Evolutionary conservation across 1,140 invertebrate genomes (phyloP).

Genomic region (Papilio glaucus): DNA sequence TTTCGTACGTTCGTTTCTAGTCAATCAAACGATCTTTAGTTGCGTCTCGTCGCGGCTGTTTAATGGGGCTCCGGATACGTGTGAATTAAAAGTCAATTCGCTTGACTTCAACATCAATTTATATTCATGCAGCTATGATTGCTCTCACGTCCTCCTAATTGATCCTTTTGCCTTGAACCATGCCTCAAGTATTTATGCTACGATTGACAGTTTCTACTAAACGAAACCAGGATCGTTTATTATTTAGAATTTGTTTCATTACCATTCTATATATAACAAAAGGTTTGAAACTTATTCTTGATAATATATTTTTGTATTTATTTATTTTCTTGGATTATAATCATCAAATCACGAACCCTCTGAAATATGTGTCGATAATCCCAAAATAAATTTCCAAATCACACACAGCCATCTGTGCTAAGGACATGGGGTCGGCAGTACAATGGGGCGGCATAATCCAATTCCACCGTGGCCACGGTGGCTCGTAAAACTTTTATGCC

Average conservation of each 20-base stretch:
- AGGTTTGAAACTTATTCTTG: too few relatives aligned
- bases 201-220: neutral
- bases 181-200: neutral
- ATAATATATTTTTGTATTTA: neutral
- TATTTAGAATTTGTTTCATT: too few relatives aligned
- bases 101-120: conserved; percentile 34
- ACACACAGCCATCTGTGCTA: conserved; percentile 34
- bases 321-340: neutral
- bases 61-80: conserved; percentile 7
- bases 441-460: conserved; percentile 34
- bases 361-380: conserved; percentile 2
- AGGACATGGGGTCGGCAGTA: conserved; percentile 15
- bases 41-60: conserved; percentile 2
- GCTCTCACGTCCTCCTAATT: conserved; percentile 29
- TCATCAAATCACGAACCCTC: conserved; percentile 1
- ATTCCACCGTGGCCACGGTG: conserved; percentile 7
- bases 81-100: conserved; percentile 32
- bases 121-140: conserved; percentile 30
- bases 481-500: conserved; percentile 59
- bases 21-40: conserved; percentile 19
- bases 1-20: neutral
- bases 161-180: conserved; percentile 34
- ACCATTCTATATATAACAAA: too few relatives aligned
- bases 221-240: neutral
- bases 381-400: conserved; percentile 1